These are phyloP conservation scores for Pachliopta kotzebuea DNA, from an alignment of 2,888 invertebrate genomes.

Conservation along the genomic window DNA sequence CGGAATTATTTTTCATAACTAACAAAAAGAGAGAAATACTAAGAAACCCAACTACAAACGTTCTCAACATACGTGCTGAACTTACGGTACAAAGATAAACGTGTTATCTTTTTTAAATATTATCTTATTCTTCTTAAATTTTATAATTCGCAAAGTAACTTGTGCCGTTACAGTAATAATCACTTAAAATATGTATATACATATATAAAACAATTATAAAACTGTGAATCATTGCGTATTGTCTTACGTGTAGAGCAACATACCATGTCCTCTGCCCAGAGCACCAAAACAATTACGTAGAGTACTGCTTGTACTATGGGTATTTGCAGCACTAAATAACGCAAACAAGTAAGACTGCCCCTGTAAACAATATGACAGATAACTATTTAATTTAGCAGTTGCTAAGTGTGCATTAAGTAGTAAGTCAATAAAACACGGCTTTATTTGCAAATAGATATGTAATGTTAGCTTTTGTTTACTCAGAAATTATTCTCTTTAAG, in stretches of 20 bases:
- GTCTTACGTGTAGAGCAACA: slow-evolving; percentile 34
- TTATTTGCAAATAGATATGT: not conserved
- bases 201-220: not conserved
- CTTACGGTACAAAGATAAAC: too few species aligned
- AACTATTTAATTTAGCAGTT: slow-evolving; percentile 2
- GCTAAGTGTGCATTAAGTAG: slow-evolving; percentile 3
- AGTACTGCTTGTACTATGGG: slow-evolving; percentile 84
- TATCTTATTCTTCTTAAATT: too few species aligned
- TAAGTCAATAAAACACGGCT: slow-evolving; percentile 2
- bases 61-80: too few species aligned
- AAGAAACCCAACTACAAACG: too few species aligned
- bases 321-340: slow-evolving; percentile 84
- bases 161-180: too few species aligned
- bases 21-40: too few species aligned
- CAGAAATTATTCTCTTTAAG: not conserved
- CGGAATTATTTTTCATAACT: too few species aligned
- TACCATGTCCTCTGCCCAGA: slow-evolving; percentile 85
- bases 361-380: slow-evolving; percentile 61
- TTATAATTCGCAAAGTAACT: too few species aligned
- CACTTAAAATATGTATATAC: too few species aligned
- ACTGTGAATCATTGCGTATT: not conserved
- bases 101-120: too few species aligned
- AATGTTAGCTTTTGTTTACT: not conserved
- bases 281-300: slow-evolving; percentile 79
- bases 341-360: slow-evolving; percentile 71